These are phyloP conservation scores for Myotis davidii DNA, from an alignment of 2,113 vertebrate genomes.

Conservation along the genomic window DNA sequence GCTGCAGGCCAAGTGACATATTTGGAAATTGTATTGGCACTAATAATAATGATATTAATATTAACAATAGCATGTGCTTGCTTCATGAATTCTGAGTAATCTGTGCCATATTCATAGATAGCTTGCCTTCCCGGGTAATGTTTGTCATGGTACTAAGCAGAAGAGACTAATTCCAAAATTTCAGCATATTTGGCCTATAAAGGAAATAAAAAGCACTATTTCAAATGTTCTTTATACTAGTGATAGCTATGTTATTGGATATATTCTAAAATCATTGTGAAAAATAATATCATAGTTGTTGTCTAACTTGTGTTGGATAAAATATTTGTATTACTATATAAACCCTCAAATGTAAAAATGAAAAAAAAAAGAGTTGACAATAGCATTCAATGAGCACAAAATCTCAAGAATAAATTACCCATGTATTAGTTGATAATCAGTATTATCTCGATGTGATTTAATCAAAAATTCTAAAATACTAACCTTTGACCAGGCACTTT, in stretches of 20 bases:
- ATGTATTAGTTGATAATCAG: background rate
- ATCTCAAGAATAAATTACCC: background rate
- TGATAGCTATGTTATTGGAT: background rate
- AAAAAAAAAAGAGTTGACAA: background rate
- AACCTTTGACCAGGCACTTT: fast-evolving
- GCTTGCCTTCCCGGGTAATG: background rate
- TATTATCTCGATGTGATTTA: background rate
- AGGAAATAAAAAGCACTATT: background rate
- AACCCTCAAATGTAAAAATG: background rate
- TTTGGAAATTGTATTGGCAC: background rate
- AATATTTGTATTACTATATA: background rate
- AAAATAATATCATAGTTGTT: background rate
- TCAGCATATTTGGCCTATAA: background rate
- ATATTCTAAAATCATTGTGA: background rate
- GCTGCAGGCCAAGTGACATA: background rate
- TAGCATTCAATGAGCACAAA: background rate
- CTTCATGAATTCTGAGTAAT: background rate
- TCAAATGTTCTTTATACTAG: background rate
- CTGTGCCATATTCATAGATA: background rate
- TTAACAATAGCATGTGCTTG: background rate
- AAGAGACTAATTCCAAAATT: background rate
- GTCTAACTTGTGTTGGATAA: background rate
- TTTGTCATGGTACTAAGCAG: background rate
- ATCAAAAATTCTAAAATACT: background rate
- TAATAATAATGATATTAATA: background rate